These are phyloP conservation scores for Gymnocephalus cernua DNA, from an alignment of 2,113 vertebrate genomes.

Conservation along the genomic window DNA sequence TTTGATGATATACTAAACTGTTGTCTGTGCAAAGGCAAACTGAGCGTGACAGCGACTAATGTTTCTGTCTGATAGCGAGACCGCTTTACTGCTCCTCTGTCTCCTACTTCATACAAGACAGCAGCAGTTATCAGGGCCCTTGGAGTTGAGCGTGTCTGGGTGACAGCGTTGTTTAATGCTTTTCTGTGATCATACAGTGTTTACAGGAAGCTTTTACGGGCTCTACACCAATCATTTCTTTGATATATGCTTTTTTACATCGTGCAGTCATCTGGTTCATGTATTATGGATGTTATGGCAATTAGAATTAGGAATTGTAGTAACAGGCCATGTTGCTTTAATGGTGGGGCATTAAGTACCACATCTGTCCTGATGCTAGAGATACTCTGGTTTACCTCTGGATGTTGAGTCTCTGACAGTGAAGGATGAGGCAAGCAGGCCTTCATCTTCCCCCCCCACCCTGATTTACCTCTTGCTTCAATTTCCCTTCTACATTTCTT, in stretches of 20 bases:
- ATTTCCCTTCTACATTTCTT: conserved; percentile 28
- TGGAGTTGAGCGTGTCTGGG: conserved; percentile 48
- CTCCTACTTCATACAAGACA: conserved; percentile 62
- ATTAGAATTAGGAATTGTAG: conserved; percentile 25
- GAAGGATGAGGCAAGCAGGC: conserved; percentile 31
- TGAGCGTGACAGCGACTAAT: conserved; percentile 74
- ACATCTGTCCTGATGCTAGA: conserved; percentile 20
- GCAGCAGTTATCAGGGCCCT: conserved; percentile 61
- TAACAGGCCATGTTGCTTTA: conserved; percentile 6
- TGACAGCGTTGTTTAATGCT: conserved; percentile 64
- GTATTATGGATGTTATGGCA: conserved; percentile 24
- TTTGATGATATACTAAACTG: conserved; percentile 78
- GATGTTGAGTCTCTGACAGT: conserved; percentile 25
- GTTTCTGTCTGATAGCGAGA: conserved; percentile 71
- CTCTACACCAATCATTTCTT: conserved; percentile 34
- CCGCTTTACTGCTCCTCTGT: conserved; percentile 66
- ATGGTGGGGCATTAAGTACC: conserved; percentile 7
- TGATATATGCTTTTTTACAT: conserved; percentile 37
- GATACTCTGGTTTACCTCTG: conserved; percentile 34
- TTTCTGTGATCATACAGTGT: conserved; percentile 63
- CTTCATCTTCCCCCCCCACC: conserved; percentile 34
- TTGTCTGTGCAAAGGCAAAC: conserved; percentile 65
- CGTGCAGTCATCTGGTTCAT: conserved; percentile 36
- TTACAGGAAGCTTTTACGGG: conserved; percentile 57
- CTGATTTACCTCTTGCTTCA: conserved; percentile 19